Evolutionary conservation across 2,888 invertebrate species (phyloP), one percentile per base, ranked within the genome.

Genomic region (Camptogramma bilineatum): DNA sequence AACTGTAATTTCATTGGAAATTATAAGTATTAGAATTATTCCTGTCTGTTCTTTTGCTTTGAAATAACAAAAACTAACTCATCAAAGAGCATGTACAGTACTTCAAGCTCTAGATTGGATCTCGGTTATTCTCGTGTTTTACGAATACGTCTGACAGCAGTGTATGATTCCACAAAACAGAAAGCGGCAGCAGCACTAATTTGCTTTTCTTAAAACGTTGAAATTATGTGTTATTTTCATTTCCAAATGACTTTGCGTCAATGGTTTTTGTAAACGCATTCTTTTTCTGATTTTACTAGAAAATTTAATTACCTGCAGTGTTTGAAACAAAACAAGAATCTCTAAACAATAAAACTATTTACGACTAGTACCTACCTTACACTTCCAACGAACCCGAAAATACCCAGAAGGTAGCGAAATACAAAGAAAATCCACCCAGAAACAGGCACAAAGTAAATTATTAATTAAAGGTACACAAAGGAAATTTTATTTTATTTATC

Each of bases 401-500:
- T 3, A 28, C 18, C 17, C 10, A 57, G 16, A 50, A 50, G 18
- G 31, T 10, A 28, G n/a, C n/a, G 52, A 57, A 56, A 52, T 42
- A 63, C 21, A 62, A 56, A 52, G 42, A 54, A 46, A 54, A 48
- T n/a, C 18, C 10, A 34, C 46, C 46, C n/a, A 46, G 47, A 52
- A 53, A 53, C 48, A 65, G 53, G 46, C 28, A 61, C 53, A 56
- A 56, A 39, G 56, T 53, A 44, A 28, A n/a, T 65, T 65, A 57
- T 63, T 63, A 63, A 67, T 67, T 57, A 61, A 67, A 60, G 54
- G 46, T 60, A 61, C 31, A 67, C 63, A 61, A 63, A 66, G 63
- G 56, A 63, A 60, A 57, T 60, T 66, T 52, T 39, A 51, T 57
- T 53, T 39, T 51, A 60, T 60, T 57, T 67, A 60, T 60, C 46